Conservation (phyloP, 1,140 invertebrate species). For the Sesamia nonagrioides region DNA sequence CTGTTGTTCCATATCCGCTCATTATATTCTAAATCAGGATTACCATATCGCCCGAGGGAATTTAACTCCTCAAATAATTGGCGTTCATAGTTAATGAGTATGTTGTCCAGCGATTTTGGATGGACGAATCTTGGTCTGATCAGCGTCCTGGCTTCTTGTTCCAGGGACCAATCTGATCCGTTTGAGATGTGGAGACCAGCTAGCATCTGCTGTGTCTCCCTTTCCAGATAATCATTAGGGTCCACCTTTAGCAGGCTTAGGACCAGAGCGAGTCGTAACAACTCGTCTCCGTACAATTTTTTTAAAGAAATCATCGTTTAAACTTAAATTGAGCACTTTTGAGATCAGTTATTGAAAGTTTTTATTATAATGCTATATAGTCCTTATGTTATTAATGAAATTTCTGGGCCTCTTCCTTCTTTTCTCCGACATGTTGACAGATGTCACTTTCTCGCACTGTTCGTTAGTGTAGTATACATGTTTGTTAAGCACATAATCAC, state of each 20-base stretch:
- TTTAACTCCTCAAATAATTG: slow-evolving; percentile 93
- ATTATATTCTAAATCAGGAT: slow-evolving; percentile 69
- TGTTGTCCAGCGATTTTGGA: slow-evolving; percentile 92
- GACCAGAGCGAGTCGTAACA: slow-evolving; percentile 93
- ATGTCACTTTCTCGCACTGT: slow-evolving; percentile 67
- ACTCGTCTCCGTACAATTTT: slow-evolving; percentile 93
- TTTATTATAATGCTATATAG: slow-evolving; percentile 62
- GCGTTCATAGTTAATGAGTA: slow-evolving; percentile 91
- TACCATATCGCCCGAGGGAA: slow-evolving; percentile 87
- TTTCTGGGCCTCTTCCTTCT: slow-evolving; percentile 71
- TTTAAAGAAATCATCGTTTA: slow-evolving; percentile 91
- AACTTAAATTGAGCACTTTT: slow-evolving; percentile 79
- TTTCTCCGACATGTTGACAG: slow-evolving; percentile 81
- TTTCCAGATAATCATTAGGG: slow-evolving; percentile 90
- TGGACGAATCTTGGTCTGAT: slow-evolving; percentile 90
- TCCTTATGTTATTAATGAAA: slow-evolving; percentile 65
- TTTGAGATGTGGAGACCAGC: slow-evolving; percentile 89
- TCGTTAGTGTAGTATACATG: slow-evolving; percentile 59
- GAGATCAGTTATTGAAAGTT: slow-evolving; percentile 73
- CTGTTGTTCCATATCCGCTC: slow-evolving; percentile 76
- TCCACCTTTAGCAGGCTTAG: slow-evolving; percentile 93
- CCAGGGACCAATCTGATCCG: slow-evolving; percentile 89
- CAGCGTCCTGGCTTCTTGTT: slow-evolving; percentile 87
- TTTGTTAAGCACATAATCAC: slow-evolving; percentile 57
- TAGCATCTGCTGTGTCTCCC: slow-evolving; percentile 82